Conservation (phyloP, 2,888 invertebrate genomes). For the Xestia ashworthii region DNA sequence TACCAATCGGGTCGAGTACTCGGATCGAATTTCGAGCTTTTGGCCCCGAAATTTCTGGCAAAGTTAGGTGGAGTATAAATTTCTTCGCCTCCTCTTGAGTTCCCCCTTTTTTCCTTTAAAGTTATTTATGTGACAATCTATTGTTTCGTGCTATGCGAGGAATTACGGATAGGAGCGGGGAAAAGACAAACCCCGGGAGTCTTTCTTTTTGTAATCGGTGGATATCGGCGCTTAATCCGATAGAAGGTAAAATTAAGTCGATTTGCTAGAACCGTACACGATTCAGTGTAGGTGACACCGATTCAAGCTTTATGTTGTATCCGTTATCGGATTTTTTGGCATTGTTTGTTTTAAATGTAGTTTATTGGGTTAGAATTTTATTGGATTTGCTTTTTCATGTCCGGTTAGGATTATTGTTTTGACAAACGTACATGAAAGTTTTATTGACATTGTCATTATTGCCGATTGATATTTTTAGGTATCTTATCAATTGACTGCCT, state of each 20-base stretch:
- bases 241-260: conserved; percentile 77
- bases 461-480: neutral
- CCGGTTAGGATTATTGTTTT: neutral
- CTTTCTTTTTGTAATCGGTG: conserved; percentile 73
- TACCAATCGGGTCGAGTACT: conserved; percentile 70
- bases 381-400: conserved; percentile 29
- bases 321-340: conserved; percentile 32
- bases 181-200: conserved; percentile 62
- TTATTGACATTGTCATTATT: neutral
- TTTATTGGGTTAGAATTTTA: conserved; percentile 32
- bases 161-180: conserved; percentile 71
- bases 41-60: conserved; percentile 64
- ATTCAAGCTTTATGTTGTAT: conserved; percentile 53
- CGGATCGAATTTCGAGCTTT: conserved; percentile 60
- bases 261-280: conserved; percentile 69
- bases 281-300: conserved; percentile 66
- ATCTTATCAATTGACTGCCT: neutral
- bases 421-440: neutral
- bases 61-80: conserved; percentile 67
- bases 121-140: conserved; percentile 87
- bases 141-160: conserved; percentile 80
- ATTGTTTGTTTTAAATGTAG: conserved; percentile 37
- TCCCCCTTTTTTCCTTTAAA: conserved; percentile 76
- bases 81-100: conserved; percentile 46
- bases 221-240: conserved; percentile 76